A percentile compares a stretch with the other conserved stretches of the same genome.
These are phyloP conservation scores for Drosophila kuntzei DNA, from an alignment of 2,888 invertebrate genomes.

Conservation along the genomic window DNA sequence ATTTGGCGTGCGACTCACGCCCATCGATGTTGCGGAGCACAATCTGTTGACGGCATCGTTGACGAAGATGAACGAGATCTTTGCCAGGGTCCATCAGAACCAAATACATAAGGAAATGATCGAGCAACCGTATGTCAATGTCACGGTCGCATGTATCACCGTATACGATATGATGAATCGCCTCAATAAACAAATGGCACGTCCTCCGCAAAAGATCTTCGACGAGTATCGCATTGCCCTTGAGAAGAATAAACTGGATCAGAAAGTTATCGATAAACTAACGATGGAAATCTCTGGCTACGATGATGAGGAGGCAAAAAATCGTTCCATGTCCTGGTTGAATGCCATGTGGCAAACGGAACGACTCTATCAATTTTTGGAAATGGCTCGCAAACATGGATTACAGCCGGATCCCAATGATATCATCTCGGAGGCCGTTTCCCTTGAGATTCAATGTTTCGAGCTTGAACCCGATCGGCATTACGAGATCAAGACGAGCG, in stretches of 20 bases:
- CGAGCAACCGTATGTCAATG: constrained; percentile 23
- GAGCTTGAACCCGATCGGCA: neutral
- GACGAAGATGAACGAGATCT: constrained; percentile 31
- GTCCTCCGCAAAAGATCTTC: constrained; percentile 47
- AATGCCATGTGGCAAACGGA: constrained; percentile 49
- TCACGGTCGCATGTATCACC: constrained; percentile 30
- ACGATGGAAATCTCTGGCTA: neutral
- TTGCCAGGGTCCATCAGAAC: constrained; percentile 3
- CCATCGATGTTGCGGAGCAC: neutral
- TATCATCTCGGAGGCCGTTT: neutral
- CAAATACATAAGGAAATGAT: neutral
- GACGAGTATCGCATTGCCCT: constrained; percentile 6
- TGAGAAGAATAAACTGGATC: neutral
- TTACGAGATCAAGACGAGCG: constrained; percentile 31
- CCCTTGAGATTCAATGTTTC: constrained; percentile 32
- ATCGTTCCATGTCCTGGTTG: constrained; percentile 43
- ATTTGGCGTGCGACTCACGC: constrained; percentile 28
- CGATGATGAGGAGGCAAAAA: neutral
- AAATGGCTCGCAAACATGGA: constrained; percentile 5
- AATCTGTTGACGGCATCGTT: constrained; percentile 9
- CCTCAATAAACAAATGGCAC: neutral
- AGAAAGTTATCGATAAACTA: constrained; percentile 17
- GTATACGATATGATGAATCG: constrained; percentile 32
- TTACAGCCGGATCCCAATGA: neutral
- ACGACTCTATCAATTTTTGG: constrained; percentile 29